Percentiles rank a stretch among this genome's conserved stretches.
Conservation (phyloP, 2,113 vertebrate species). For the Hemichromis elongatus region DNA sequence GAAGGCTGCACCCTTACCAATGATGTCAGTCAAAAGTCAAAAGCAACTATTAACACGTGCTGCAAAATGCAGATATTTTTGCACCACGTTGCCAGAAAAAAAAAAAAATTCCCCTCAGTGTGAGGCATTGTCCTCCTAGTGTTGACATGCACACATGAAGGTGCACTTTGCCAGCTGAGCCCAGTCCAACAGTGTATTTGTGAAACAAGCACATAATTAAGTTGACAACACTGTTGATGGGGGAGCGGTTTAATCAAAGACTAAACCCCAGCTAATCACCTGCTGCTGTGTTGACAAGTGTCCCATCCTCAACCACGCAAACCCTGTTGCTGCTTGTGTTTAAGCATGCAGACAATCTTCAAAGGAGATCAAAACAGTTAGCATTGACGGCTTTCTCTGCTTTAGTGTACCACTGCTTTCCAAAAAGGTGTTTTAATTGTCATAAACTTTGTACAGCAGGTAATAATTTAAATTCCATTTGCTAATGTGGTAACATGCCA, state of each 20-base stretch:
- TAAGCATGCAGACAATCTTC: background rate
- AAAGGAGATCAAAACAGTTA: background rate
- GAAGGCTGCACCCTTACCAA: background rate
- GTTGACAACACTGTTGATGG: background rate
- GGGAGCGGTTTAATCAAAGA: background rate
- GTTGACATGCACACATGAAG: background rate
- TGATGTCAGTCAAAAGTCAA: background rate
- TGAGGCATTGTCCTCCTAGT: background rate
- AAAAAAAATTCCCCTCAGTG: background rate
- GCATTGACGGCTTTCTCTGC: background rate
- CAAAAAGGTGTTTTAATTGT: background rate
- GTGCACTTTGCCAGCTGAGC: background rate
- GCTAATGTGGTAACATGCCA: background rate
- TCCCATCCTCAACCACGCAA: background rate
- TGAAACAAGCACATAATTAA: background rate
- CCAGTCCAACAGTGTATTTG: background rate
- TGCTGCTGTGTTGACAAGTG: background rate
- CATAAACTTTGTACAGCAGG: background rate
- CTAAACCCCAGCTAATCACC: background rate
- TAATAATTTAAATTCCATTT: background rate
- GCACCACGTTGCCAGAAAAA: accelerated
- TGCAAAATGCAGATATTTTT: background rate
- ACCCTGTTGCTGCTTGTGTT: background rate
- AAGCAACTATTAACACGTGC: background rate
- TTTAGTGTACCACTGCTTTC: background rate